A percentile compares a stretch with the other conserved stretches of the same genome.
These are phyloP conservation scores for Motacilla alba DNA, from an alignment of 2,113 vertebrate species.

Conservation along the genomic window DNA sequence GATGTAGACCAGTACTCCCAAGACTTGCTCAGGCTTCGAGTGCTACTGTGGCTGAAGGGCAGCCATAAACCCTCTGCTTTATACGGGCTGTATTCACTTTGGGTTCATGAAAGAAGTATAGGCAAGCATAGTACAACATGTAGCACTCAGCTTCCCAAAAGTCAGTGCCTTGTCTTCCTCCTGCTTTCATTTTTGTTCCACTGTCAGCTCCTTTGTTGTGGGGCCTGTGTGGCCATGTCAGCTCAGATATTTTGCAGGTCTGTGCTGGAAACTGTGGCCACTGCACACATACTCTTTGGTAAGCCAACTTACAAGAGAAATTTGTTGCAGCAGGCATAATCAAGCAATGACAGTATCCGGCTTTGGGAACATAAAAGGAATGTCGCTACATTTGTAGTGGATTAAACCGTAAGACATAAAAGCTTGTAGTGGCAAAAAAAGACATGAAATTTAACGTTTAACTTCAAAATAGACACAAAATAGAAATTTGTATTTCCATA, in stretches of 20 bases:
- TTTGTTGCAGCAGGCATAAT: background rate
- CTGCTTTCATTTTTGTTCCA: background rate
- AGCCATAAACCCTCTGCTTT: background rate
- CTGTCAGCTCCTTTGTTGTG: background rate
- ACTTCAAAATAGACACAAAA: background rate
- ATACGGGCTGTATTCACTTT: background rate
- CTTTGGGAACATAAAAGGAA: background rate
- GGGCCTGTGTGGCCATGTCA: background rate
- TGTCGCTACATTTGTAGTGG: background rate
- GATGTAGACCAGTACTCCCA: background rate
- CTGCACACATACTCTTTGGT: background rate
- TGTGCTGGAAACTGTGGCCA: background rate
- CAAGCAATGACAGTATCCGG: background rate
- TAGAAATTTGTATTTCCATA: conserved; percentile 47
- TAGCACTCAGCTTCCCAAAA: background rate
- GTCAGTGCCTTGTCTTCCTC: background rate
- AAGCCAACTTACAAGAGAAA: background rate
- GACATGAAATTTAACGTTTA: background rate
- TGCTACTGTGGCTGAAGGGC: background rate
- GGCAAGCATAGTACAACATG: background rate
- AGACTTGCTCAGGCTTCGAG: background rate
- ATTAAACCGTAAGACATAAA: background rate
- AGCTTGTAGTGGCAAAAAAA: background rate
- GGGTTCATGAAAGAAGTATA: background rate
- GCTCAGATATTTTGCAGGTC: background rate